Percentiles rank a stretch among this genome's conserved stretches.
These are phyloP conservation scores for Channa argus DNA, from an alignment of 2,113 vertebrate species.

Conservation along the genomic window DNA sequence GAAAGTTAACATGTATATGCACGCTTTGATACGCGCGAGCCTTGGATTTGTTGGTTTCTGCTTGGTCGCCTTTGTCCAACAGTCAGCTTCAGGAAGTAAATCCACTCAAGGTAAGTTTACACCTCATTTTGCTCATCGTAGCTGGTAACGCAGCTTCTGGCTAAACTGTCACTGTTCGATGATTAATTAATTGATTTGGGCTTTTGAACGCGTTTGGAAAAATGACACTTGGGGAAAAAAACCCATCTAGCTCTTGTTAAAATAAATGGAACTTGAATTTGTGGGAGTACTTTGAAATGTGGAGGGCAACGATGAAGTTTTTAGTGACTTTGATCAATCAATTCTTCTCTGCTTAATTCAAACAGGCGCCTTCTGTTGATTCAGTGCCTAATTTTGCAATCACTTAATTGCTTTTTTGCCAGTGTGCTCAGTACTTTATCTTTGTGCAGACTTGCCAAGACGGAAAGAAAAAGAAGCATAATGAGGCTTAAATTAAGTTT, in stretches of 20 bases:
- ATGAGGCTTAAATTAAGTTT: slow-evolving; percentile 39
- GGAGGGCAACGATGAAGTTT: not conserved
- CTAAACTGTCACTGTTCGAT: not conserved
- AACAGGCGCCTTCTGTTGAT: slow-evolving; percentile 24
- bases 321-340: slow-evolving; percentile 7
- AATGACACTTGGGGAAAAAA: not conserved
- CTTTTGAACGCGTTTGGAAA: not conserved
- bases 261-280: not conserved
- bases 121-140: slow-evolving; percentile 5
- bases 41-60: slow-evolving; percentile 89
- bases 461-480: slow-evolving; percentile 1
- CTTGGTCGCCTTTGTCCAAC: slow-evolving; percentile 90
- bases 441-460: slow-evolving; percentile 8
- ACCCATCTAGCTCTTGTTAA: not conserved
- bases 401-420: slow-evolving; percentile 25
- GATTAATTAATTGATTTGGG: slow-evolving; percentile 1
- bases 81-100: slow-evolving; percentile 88
- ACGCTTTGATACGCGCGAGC: slow-evolving; percentile 86
- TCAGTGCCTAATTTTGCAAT: slow-evolving; percentile 24
- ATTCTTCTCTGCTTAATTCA: slow-evolving; percentile 5
- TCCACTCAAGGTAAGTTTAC: slow-evolving; percentile 91
- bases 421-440: slow-evolving; percentile 11
- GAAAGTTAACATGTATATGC: slow-evolving; percentile 80
- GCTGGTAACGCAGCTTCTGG: not conserved
- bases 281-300: not conserved